Percentiles rank a stretch among this genome's conserved stretches.
phyloP scores from a whole-genome alignment of 2,797 vertebrate genomes.

The Arnoldichthys spilopterus region DNA sequence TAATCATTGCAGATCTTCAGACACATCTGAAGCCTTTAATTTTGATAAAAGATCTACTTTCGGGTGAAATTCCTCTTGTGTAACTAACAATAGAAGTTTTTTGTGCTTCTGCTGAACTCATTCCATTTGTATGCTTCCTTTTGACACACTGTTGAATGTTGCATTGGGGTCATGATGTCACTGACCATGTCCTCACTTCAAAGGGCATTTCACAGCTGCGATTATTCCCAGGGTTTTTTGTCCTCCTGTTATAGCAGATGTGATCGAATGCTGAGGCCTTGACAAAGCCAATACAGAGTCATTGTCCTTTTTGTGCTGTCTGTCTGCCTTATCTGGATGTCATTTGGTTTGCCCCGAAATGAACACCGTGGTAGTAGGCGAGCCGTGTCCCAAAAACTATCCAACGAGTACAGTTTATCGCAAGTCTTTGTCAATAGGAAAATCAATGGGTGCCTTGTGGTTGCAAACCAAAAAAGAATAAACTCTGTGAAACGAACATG shows the following conservation, averaged over 20 bases:
- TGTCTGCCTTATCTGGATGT: constrained; percentile 27
- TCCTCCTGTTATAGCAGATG: constrained; percentile 26
- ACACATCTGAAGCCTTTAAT: background rate
- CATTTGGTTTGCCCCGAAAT: background rate
- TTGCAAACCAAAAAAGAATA: constrained; percentile 85
- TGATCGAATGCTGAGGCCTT: constrained; percentile 26
- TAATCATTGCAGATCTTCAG: background rate
- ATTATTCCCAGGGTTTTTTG: constrained; percentile 21
- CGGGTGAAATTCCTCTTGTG: constrained; percentile 9
- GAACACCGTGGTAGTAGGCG: background rate
- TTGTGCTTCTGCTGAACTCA: constrained; percentile 16
- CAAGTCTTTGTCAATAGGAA: constrained; percentile 69
- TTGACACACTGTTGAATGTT: constrained; percentile 15
- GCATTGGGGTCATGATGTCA: constrained; percentile 6
- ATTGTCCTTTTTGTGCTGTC: constrained; percentile 4
- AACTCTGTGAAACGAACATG: constrained; percentile 44
- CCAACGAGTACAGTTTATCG: constrained; percentile 29
- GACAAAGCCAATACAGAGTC: constrained; percentile 1
- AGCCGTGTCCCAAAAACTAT: background rate
- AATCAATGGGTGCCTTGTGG: constrained; percentile 90
- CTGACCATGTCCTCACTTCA: constrained; percentile 25
- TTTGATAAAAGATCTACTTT: background rate
- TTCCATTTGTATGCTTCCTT: constrained; percentile 9
- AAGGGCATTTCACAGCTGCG: constrained; percentile 30
- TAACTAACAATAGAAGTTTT: background rate